phyloP scores from a whole-genome alignment of 2,797 vertebrate genomes.

The Bradypus variegatus region DNA sequence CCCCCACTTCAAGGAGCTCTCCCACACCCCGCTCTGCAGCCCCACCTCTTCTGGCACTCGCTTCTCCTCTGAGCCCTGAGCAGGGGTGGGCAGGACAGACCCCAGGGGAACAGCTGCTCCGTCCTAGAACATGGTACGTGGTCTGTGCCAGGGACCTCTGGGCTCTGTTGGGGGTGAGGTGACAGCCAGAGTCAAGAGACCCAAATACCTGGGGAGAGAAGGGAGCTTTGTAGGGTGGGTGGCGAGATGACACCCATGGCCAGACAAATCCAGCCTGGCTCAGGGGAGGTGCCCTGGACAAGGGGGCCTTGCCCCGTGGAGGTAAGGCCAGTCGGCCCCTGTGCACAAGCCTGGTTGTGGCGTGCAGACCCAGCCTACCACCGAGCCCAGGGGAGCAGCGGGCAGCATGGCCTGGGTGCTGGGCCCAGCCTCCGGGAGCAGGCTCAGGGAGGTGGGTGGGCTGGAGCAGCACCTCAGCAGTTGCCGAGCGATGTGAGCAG shows the following conservation, averaged over 20 bases:
- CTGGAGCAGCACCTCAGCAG: background rate
- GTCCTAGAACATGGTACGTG: background rate
- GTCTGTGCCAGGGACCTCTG: background rate
- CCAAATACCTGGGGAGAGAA: background rate
- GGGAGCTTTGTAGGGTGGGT: background rate
- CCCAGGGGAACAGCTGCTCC: background rate
- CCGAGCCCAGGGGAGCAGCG: background rate
- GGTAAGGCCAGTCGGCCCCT: background rate
- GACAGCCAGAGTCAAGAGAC: background rate
- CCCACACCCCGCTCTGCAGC: accelerated
- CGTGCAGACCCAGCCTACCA: background rate
- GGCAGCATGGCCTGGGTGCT: background rate
- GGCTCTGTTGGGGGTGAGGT: background rate
- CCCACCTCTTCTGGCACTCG: too few species aligned
- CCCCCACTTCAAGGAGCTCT: accelerated
- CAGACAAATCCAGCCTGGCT: background rate
- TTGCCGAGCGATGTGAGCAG: background rate
- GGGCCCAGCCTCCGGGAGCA: background rate
- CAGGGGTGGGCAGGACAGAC: background rate
- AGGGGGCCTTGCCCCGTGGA: background rate
- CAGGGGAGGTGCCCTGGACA: background rate
- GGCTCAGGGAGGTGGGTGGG: background rate
- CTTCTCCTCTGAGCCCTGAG: background rate
- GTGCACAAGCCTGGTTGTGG: background rate
- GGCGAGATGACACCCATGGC: background rate